Conservation (phyloP, 2,113 vertebrate genomes). For the Octodon degus region DNA sequence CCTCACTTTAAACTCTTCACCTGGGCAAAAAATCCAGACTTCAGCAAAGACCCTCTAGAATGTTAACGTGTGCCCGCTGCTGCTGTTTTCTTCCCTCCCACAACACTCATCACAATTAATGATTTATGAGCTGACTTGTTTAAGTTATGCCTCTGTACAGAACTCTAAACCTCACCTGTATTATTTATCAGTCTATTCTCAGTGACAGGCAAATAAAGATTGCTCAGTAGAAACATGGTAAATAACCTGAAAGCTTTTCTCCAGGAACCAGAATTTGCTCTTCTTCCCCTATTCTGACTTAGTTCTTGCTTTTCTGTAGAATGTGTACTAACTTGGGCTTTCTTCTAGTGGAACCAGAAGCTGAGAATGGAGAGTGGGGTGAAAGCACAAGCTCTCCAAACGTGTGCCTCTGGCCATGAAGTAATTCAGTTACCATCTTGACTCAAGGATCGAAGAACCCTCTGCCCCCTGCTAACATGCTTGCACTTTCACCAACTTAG, state of each 20-base stretch:
- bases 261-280: not conserved
- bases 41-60: not conserved
- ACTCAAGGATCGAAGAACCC: not conserved
- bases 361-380: not conserved
- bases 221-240: not conserved
- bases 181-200: not conserved
- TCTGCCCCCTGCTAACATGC: not conserved
- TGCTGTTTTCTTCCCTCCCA: not conserved
- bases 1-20: not conserved
- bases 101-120: not conserved
- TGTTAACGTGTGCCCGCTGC: not conserved
- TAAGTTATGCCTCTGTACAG: not conserved
- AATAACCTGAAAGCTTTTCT: constrained; percentile 17
- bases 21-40: not conserved
- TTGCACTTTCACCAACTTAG: not conserved
- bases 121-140: not conserved
- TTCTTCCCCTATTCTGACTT: not conserved
- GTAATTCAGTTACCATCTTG: not conserved
- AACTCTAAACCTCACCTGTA: not conserved
- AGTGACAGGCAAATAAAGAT: not conserved
- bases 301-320: not conserved
- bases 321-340: not conserved
- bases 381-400: not conserved
- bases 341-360: not conserved
- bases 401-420: not conserved